Percentiles rank a stretch among this genome's conserved stretches.
Evolutionary conservation across 1,140 invertebrate species (phyloP).

Genomic region (Caenorhabditis latens): DNA sequence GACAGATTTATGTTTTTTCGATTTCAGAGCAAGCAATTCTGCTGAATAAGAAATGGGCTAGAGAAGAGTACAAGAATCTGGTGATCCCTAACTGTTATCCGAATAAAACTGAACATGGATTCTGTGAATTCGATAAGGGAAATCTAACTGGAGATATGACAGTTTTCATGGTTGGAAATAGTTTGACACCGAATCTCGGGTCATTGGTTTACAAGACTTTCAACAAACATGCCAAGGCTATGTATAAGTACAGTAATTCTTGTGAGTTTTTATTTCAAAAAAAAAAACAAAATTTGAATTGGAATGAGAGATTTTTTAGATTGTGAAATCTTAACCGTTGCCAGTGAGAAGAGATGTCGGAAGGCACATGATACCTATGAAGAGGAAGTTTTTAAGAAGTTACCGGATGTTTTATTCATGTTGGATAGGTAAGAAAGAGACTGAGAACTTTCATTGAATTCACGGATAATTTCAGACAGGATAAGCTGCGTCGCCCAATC

Average conservation of each 20-base stretch:
- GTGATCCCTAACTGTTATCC: slow-evolving; percentile 39
- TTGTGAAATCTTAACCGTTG: slow-evolving; percentile 6
- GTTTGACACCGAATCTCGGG: slow-evolving; percentile 28
- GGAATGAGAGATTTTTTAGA: neutral
- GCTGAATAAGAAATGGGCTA: slow-evolving; percentile 45
- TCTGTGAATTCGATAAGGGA: slow-evolving; percentile 29
- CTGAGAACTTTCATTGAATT: neutral
- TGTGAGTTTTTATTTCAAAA: neutral
- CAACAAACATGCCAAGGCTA: slow-evolving; percentile 17
- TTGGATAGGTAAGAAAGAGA: neutral
- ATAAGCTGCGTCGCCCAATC: neutral
- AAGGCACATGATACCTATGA: slow-evolving; percentile 3
- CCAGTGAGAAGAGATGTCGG: neutral
- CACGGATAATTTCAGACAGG: neutral
- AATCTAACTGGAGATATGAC: slow-evolving; percentile 31
- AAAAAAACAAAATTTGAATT: too few species aligned
- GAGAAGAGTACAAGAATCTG: slow-evolving; percentile 40
- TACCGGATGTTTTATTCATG: slow-evolving; percentile 40
- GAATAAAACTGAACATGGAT: slow-evolving; percentile 49
- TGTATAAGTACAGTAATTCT: slow-evolving; percentile 51
- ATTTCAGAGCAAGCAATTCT: slow-evolving; percentile 25
- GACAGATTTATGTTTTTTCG: too few species aligned
- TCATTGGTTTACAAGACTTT: slow-evolving; percentile 19
- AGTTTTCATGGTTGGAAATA: slow-evolving; percentile 40
- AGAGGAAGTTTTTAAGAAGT: slow-evolving; percentile 7